These are phyloP conservation scores for Acanthosepion pharaonis DNA, from an alignment of 2,888 invertebrate species.

Conservation along the genomic window DNA sequence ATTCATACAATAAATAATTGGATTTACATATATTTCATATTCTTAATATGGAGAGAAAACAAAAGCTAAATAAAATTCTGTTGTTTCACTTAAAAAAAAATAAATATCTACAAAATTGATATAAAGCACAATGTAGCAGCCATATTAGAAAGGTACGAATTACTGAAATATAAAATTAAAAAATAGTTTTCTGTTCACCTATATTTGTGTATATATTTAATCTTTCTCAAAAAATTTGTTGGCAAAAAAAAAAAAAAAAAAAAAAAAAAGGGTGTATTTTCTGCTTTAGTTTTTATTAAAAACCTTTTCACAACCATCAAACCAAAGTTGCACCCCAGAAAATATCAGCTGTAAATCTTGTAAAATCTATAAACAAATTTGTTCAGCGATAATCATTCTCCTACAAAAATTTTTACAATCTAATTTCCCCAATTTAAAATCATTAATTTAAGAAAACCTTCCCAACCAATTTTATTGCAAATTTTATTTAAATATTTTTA, in stretches of 20 bases:
- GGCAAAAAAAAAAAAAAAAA: background rate
- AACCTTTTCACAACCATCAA: constrained; percentile 33
- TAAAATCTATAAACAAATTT: background rate
- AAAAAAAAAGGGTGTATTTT: background rate
- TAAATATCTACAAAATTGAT: background rate
- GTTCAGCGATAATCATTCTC: background rate
- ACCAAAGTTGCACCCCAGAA: background rate
- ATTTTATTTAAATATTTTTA: background rate
- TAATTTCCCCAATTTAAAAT: background rate
- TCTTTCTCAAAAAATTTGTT: background rate
- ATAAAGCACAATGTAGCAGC: background rate
- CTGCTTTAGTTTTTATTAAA: constrained; percentile 20
- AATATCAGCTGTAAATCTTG: background rate
- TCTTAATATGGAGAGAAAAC: background rate
- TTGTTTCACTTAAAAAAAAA: background rate
- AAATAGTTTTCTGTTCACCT: background rate
- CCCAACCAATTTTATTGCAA: too few species aligned
- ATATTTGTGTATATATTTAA: too few species aligned
- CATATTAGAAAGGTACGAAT: background rate
- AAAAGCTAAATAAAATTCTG: background rate
- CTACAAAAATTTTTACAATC: background rate
- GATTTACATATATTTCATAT: background rate
- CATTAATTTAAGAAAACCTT: background rate
- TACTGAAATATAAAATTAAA: background rate
- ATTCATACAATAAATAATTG: background rate